Evolutionary conservation across 2,797 vertebrate genomes (phyloP).

Genomic region (Pseudopleuronectes americanus): DNA sequence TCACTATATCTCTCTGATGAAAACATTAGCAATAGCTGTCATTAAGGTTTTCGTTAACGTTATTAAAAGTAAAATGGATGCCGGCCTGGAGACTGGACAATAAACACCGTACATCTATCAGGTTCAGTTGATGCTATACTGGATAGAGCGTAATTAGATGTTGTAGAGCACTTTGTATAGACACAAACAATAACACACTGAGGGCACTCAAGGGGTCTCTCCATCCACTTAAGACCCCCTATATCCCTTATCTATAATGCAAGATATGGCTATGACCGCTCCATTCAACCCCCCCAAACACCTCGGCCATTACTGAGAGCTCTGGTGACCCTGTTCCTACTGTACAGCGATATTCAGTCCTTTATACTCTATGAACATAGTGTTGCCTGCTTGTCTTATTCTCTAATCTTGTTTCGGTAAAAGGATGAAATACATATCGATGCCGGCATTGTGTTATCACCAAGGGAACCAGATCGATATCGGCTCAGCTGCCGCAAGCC

Average conservation of each 20-base stretch:
- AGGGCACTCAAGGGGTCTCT: conserved; percentile 57
- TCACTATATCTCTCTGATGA: too few species aligned
- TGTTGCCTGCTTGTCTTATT: not conserved
- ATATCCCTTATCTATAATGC: conserved; percentile 71
- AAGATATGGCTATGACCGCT: conserved; percentile 52
- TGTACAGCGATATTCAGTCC: not conserved
- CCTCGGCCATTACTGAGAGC: conserved; percentile 28
- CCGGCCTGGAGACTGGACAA: too few species aligned
- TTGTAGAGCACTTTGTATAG: conserved; percentile 40
- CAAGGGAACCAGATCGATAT: not conserved
- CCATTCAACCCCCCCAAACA: conserved; percentile 36
- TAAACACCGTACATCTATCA: not conserved
- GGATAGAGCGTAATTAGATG: conserved; percentile 33
- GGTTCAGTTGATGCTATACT: not conserved
- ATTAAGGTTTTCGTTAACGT: too few species aligned
- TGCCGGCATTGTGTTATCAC: not conserved
- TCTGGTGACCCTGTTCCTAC: conserved; percentile 28
- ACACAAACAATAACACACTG: conserved; percentile 29
- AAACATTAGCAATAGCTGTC: too few species aligned
- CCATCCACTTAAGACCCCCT: conserved; percentile 64
- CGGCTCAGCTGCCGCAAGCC: not conserved
- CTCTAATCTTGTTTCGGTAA: not conserved
- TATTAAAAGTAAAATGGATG: not conserved
- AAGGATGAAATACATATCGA: not conserved
- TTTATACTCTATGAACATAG: not conserved